Evolutionary conservation across 2,113 vertebrate species (phyloP).

Genomic region (Morone chrysops): DNA sequence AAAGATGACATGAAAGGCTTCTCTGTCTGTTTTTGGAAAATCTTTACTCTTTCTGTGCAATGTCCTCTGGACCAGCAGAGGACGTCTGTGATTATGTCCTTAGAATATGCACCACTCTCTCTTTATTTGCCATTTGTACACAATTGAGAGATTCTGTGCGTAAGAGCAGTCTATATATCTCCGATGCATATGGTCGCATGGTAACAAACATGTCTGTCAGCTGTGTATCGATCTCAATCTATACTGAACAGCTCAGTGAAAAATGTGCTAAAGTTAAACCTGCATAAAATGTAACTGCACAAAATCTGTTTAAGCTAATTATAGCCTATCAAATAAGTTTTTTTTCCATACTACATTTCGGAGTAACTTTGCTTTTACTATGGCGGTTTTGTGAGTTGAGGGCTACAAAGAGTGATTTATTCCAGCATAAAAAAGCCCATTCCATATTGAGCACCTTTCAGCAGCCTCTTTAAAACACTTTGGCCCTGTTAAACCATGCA

Average conservation of each 20-base stretch:
- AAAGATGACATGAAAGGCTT: not conserved
- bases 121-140: not conserved
- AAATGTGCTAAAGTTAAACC: too few species aligned
- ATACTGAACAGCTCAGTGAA: not conserved
- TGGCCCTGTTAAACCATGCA: slow-evolving; percentile 76
- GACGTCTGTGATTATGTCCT: too few species aligned
- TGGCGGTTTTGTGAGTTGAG: slow-evolving; percentile 27
- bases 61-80: too few species aligned
- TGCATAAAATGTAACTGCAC: too few species aligned
- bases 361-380: slow-evolving; percentile 7
- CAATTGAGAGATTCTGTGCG: too few species aligned
- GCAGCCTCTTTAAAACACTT: slow-evolving; percentile 80
- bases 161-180: not conserved
- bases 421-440: slow-evolving; percentile 31
- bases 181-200: not conserved
- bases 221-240: not conserved
- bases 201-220: not conserved
- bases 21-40: not conserved
- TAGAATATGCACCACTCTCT: not conserved
- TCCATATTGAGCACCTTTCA: slow-evolving; percentile 68
- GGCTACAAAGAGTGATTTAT: slow-evolving; percentile 53
- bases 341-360: not conserved
- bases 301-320: too few species aligned
- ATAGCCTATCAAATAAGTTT: too few species aligned
- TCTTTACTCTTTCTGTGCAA: not conserved